Evolutionary conservation across 2,113 vertebrate genomes (phyloP).

Genomic region (Myrmophylax atrothorax): DNA sequence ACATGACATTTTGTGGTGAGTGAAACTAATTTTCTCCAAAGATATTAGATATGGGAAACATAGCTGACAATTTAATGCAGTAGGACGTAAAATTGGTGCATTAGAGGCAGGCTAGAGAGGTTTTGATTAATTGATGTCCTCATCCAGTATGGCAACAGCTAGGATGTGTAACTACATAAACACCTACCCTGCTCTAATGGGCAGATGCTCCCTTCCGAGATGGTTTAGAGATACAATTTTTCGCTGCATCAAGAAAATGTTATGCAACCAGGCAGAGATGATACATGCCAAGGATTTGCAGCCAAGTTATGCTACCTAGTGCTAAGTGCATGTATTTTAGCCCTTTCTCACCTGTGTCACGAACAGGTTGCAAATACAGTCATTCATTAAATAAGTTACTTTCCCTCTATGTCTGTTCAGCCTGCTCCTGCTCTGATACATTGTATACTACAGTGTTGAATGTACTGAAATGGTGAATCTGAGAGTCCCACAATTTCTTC

Average conservation of each 20-base stretch:
- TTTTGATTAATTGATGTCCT: neutral
- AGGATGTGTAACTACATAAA: neutral
- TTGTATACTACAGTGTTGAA: rapidly evolving
- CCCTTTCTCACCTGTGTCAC: neutral
- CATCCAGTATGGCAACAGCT: neutral
- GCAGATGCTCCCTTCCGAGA: neutral
- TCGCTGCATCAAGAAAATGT: neutral
- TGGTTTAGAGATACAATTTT: neutral
- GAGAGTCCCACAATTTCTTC: neutral
- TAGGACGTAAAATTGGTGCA: neutral
- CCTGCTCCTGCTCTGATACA: neutral
- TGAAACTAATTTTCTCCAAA: slow-evolving; percentile 11
- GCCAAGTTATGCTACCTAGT: neutral
- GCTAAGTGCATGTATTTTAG: neutral
- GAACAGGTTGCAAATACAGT: neutral
- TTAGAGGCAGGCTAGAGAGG: neutral
- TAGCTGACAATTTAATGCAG: neutral
- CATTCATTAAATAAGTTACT: neutral
- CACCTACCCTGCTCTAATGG: neutral
- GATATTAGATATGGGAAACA: neutral
- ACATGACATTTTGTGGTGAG: neutral
- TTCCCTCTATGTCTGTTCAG: neutral
- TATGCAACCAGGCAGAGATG: neutral
- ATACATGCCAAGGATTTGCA: neutral
- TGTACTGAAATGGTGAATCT: neutral